Evolutionary conservation across 2,888 invertebrate species (phyloP), one percentile per base, ranked within the genome.

Genomic region (Nomada fucata): DNA sequence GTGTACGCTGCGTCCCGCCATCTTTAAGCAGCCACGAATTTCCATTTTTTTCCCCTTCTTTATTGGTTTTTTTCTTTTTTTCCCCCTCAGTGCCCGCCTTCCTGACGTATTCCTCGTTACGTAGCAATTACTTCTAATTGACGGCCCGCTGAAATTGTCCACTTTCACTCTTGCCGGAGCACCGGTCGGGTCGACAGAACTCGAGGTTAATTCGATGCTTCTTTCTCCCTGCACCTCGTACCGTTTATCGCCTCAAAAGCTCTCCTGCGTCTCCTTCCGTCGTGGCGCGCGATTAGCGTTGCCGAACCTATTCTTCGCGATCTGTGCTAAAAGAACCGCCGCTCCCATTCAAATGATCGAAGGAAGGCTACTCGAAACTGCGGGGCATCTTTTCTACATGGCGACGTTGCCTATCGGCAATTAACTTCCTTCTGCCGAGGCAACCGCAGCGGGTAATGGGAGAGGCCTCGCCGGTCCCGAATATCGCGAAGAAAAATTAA

Each of bases 401-500:
- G 18, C 52, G 29, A 29, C 67, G 42, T 42, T 61, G 73, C 77
- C 73, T 76, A 71, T 76, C 68, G 79, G 55, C 60, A n/a, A 84
- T 86, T 78, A 79, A 76, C 76, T 13, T 59, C 36, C 70, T 64
- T 77, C 50, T 57, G 23, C 5, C 18, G 29, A 29, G 13, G 59
- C 13, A 5, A 29, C 10, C 13, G 20, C 11, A 1, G 26, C 23
- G 13, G 52, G 11, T 26, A 53, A 63, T 20, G 61, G 23, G 26
- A 15, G 23, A 20, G 23, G 15, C 26, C 55, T 11, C 52, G 57
- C 59, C n/a, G 18, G 59, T 42, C 44, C 57, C 42, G 64, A 60
- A 77, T 73, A 84, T 77, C 82, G 68, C 60, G 13, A 55, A 72
- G 60, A 76, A 76, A 82, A 85, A 89, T 90, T 90, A 90, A 89